These are phyloP conservation scores for Spea multiplicata DNA, from an alignment of 2,113 vertebrate genomes.

Conservation along the genomic window DNA sequence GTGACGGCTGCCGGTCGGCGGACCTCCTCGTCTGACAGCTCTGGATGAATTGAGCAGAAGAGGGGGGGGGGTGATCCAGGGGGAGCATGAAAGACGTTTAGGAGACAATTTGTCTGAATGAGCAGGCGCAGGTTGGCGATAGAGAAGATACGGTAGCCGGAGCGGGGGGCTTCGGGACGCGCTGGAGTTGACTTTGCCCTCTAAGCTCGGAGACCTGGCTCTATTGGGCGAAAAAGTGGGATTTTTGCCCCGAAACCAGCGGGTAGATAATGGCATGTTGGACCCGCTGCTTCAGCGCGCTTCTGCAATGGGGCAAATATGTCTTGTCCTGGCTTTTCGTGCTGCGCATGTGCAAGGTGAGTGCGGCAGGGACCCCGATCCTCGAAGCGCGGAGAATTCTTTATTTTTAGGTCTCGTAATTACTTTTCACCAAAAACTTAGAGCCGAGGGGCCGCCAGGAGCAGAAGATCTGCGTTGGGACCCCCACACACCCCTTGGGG, in stretches of 20 bases:
- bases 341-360: conserved; percentile 60
- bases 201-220: not conserved
- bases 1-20: not conserved
- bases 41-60: not conserved
- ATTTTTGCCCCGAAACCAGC: not conserved
- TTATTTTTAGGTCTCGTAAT: too few species aligned
- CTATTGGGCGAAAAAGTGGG: not conserved
- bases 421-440: too few species aligned
- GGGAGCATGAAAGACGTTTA: conserved; percentile 12
- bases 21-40: conserved; percentile 16
- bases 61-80: not conserved
- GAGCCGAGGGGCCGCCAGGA: too few species aligned
- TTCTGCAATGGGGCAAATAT: conserved; percentile 77
- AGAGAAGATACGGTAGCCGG: not conserved
- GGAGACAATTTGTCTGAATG: not conserved
- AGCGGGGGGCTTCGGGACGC: too few species aligned
- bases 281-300: conserved; percentile 72
- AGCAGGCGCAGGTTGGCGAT: not conserved
- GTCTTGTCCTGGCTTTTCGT: conserved; percentile 77
- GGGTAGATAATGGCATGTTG: conserved; percentile 69
- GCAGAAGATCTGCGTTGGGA: too few species aligned
- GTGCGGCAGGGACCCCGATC: not conserved
- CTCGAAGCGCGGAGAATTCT: not conserved
- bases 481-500: too few species aligned
- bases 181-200: not conserved